Evolutionary conservation across 2,888 invertebrate genomes (phyloP), one percentile per base, ranked within the genome.

Genomic region (Anorthoa munda): DNA sequence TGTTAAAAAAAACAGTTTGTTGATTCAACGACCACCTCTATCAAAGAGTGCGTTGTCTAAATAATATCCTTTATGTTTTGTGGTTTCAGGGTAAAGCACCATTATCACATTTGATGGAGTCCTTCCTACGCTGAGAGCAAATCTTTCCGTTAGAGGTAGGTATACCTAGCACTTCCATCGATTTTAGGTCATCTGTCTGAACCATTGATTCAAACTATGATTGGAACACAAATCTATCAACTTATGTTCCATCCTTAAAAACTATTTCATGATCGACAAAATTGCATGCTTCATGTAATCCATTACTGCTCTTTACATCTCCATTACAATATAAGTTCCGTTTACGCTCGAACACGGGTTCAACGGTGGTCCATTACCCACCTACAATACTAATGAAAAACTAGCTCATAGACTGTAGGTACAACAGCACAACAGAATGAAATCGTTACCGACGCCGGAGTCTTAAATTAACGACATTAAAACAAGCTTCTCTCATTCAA

Each of bases 381-480:
- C 66, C 79, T 86, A 79, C 68, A 85, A 85, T 86, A 85, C 69
- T 85, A 83, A 85, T 72, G 72, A 66, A 75, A 23, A 78, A 50
- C 76, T 79, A 77, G 74, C 71, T 65, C 73, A 59, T 75, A 76
- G 67, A 71, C 70, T 75, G 45, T 64, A 80, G 80, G 59, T 77
- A 79, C 45, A 80, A 68, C 76, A 81, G 82, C 87, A 86, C 84
- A 90, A 90, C 91, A 93, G 90, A 94, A 94, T 94, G 92, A 93
- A 94, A 93, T 92, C 92, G 90, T 93, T 93, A 92, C 92, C 87
- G 85, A 88, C 88, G 88, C 90, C 81, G 81, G 86, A 90, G 90
- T 88, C 92, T 93, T 93, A 94, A 94, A 93, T 94, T 94, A 94
- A 94, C 92, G 90, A 92, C 92, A 93, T 94, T 94, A 94, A 94